Evolutionary conservation across 2,113 vertebrate genomes (phyloP), one percentile per base, ranked within the genome.

Genomic region (Steatornis caripensis): DNA sequence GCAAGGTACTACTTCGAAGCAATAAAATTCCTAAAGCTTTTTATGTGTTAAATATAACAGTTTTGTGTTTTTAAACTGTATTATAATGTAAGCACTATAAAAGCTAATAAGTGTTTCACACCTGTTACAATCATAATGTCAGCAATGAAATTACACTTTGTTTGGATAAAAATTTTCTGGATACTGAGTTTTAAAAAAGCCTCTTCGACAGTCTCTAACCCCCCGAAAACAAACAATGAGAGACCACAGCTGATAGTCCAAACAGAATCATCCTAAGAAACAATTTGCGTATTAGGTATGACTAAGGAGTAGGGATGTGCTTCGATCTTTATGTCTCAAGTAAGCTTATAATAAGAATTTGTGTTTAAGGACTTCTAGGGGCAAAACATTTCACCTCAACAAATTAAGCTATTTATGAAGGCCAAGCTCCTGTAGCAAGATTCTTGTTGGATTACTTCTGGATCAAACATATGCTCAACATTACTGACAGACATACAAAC

Each of bases 31-130:
- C 54, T 74, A 66, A 76, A 75, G 87, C 39, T 49, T 96, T 93
- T 83, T 66, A 65, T 96, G 95, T 96, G 62, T 70, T 88, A 88
- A 91, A 90, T 74, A 8, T 30, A 91, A 71, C 68, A 69, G 46
- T 29, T 92, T 66, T 23, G 39, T 0, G 62, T 57, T 93, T 95
- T 66, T 43, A 43, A 87, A 69, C 2, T 1, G 36, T 60, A 55
- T 79, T 90, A 76, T 36, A 64, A 36, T 14, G 5, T 21, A 87
- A 91, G 43, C 55, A 53, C 57, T 53, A 61, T n/a, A 79, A 94
- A 74, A 84, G 27, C 60, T 32, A 76, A 0, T 69, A 89, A 80
- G 49, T 65, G 64, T 58, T 83, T 94, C 71, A 94, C 79, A 95
- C 54, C 75, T 93, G 81, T 88, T 87, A 83, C 6, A 32, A 85